Base-by-base conservation (phyloP, 2,888 invertebrate species). In the Physocephala rufipes region DNA sequence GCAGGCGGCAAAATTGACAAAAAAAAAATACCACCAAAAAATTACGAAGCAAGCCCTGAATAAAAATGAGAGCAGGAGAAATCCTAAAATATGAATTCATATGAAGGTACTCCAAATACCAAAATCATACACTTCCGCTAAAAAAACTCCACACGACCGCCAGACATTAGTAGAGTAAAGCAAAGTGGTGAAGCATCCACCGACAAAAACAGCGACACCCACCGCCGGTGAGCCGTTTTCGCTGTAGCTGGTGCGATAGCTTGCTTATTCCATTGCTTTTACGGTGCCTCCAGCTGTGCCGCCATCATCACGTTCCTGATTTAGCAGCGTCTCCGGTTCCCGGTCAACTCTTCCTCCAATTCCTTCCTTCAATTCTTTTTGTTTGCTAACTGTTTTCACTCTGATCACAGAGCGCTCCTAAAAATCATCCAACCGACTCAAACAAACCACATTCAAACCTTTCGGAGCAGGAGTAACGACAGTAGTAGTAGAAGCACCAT, bases 271-370 rank as follows among this genome's bases (percentile, higher is more conserved):
- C 36, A n/a, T 26, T 43, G 49, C 64, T 64, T 21, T 5, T 13
- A 24, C 19, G 55, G 24, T 55, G 55, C 55, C 67, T 67, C 67
- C 67, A 67, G 67, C 67, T 67, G 67, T 58, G 67, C 36, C 36
- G 36, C 36, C 67, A 58, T 67, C 67, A 59, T 43, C 45, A 28
- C 19, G 21, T 59, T 47, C 67, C 59, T 21, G 28, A 26, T 45
- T 59, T 67, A 16, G n/a, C 21, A n/a, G 3, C 3, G 51, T 51
- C 51, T 21, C 51, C 51, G 51, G 36, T 28, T 26, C 58, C 9
- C 13, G 1, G 26, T 24, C 1, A 28, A 28, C 15, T 49, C 19
- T 12, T 49, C 16, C 49, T n/a, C 5, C 49, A 15, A 12, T n/a
- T 12, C 49, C 4, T 49, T 49, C 12, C 58, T 13, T 3, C 28